Evolutionary conservation across 1,140 invertebrate genomes (phyloP), one percentile per base, ranked within the genome.

Genomic region (Linepithema humile): DNA sequence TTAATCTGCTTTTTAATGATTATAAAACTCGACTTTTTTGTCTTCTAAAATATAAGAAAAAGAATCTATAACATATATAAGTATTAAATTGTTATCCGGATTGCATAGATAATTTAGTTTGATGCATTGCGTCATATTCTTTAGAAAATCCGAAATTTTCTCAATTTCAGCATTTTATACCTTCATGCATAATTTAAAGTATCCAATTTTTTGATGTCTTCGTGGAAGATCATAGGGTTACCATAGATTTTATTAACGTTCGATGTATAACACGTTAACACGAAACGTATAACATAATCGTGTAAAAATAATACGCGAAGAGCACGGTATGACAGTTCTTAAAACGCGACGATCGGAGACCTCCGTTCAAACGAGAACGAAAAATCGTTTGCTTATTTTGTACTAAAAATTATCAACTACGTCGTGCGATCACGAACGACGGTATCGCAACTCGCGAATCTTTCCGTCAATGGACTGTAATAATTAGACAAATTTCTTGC

Each of bases 291-390:
- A 62, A 55, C 48, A 48, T 83, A 70, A 77, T 45, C 48, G 70
- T 77, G 43, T 87, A 78, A 80, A 78, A 20, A 12, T 64, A 74
- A 74, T 60, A 55, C 67, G 48, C 64, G 86, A 90, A 89, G 91
- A 93, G 93, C 92, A 94, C 91, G 93, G 93, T 94, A 94, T 92
- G 88, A 93, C 87, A 92, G 93, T 94, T 94, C 93, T 91, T 93
- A 92, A 85, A 89, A 62, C 62, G 38, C 35, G 57, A 53, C 1
- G 57, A 65, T 57, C 50, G n/a, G 40, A 73, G 73, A 89, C 89
- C 70, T 75, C 85, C 86, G 88, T 91, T 89, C 60, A 74, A 82
- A 48, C 26, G 69, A 87, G 74, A 82, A 90, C 85, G 72, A 90
- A 88, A 90, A 88, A 91, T 87, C 90, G 88, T 92, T 92, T 89